A percentile compares a stretch with the other conserved stretches of the same genome.
These are phyloP conservation scores for Tenthredo distinguenda DNA, from an alignment of 2,888 invertebrate species.

Conservation along the genomic window DNA sequence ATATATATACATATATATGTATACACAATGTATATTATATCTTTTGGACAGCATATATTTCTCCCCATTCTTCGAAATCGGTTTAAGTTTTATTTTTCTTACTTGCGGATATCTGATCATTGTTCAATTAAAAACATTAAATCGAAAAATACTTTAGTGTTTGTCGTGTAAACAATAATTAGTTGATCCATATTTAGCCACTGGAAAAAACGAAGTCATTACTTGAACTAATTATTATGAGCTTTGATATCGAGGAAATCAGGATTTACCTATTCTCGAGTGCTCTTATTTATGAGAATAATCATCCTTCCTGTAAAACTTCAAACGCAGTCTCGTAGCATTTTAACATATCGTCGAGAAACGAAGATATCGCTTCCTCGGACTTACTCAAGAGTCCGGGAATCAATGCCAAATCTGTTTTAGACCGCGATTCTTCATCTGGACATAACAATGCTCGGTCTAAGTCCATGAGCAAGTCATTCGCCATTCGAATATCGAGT, in stretches of 20 bases:
- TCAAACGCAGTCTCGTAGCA: conserved; percentile 69
- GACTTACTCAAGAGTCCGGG: conserved; percentile 59
- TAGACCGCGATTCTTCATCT: conserved; percentile 64
- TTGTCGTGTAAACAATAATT: neutral
- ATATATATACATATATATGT: neutral
- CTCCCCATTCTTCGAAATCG: neutral
- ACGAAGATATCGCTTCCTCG: conserved; percentile 53
- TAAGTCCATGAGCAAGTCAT: conserved; percentile 70
- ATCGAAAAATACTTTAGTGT: neutral
- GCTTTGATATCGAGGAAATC: no score
- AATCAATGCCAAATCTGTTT: conserved; percentile 66
- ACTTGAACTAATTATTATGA: neutral
- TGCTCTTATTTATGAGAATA: neutral
- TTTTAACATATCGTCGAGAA: conserved; percentile 63
- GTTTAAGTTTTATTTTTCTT: neutral
- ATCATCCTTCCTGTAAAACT: conserved; percentile 63
- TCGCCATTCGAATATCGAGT: conserved; percentile 69
- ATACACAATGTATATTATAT: neutral
- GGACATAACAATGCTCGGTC: conserved; percentile 70
- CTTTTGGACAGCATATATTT: neutral
- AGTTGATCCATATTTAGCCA: neutral
- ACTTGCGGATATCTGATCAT: neutral
- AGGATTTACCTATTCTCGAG: neutral
- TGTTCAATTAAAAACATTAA: neutral
- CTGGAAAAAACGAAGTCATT: neutral